phyloP scores from a whole-genome alignment of 1,140 invertebrate genomes.

The Condylostylus longicornis region DNA sequence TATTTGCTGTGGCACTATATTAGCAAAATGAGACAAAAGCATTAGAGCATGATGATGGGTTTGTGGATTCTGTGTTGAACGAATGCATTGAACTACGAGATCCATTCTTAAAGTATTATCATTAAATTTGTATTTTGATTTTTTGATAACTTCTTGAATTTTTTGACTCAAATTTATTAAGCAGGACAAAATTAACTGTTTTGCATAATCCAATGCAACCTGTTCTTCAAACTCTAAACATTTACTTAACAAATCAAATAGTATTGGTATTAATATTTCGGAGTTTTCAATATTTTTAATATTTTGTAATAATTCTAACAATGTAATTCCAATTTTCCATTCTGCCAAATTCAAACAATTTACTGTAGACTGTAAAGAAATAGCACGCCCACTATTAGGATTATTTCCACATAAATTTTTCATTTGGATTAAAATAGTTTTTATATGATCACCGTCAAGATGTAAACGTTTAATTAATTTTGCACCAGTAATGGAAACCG shows the following conservation, averaged over 20 bases:
- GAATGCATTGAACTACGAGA: conserved; percentile 71
- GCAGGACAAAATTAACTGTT: conserved; percentile 69
- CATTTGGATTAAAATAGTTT: conserved; percentile 45
- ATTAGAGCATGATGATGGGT: conserved; percentile 84
- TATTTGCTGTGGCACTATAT: conserved; percentile 63
- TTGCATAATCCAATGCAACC: conserved; percentile 71
- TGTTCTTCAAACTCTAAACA: conserved; percentile 70
- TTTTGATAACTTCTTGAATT: conserved; percentile 40
- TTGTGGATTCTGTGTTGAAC: conserved; percentile 78
- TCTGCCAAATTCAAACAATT: conserved; percentile 43
- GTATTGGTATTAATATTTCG: conserved; percentile 46
- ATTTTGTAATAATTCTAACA: conserved; percentile 71
- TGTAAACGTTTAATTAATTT: conserved; percentile 54
- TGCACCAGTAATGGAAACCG: conserved; percentile 41
- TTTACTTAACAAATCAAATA: conserved; percentile 68
- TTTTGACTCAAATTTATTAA: conserved; percentile 55
- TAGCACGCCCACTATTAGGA: too few relatives aligned
- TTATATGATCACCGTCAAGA: conserved; percentile 46
- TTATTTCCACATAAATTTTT: conserved; percentile 23
- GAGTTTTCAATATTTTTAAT: conserved; percentile 55
- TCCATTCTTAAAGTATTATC: conserved; percentile 58
- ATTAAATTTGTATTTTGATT: too few relatives aligned
- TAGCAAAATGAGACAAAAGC: conserved; percentile 59
- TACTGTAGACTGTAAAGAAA: too few relatives aligned
- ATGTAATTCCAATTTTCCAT: conserved; percentile 63